These are phyloP conservation scores for Belonocnema kinseyi DNA, from an alignment of 1,140 invertebrate genomes.

Conservation along the genomic window DNA sequence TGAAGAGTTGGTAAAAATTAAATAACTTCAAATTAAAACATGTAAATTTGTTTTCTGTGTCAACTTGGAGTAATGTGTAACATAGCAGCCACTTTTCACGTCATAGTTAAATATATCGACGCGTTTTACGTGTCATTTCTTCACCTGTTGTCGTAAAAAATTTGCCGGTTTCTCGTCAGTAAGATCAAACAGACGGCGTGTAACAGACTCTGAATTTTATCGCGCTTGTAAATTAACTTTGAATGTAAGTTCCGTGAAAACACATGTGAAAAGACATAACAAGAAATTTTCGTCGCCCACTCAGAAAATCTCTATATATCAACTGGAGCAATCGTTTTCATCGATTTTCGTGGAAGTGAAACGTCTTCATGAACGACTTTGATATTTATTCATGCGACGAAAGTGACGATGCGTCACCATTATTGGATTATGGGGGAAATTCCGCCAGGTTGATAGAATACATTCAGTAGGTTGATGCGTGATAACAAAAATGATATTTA, in stretches of 20 bases:
- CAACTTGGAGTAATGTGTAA: too few species aligned
- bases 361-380: neutral
- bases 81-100: too few species aligned
- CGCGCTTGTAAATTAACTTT: neutral
- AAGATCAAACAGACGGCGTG: neutral
- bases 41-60: too few species aligned
- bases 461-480: neutral
- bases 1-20: too few species aligned
- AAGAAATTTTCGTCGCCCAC: neutral
- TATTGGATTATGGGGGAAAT: constrained; percentile 2
- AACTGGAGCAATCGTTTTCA: neutral
- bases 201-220: neutral
- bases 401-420: constrained; percentile 1
- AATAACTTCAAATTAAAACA: too few species aligned
- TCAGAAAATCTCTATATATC: neutral
- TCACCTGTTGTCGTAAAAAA: neutral
- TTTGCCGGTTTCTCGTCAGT: neutral
- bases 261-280: neutral
- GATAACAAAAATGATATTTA: too few species aligned
- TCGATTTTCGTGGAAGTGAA: constrained; percentile 7
- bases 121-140: neutral
- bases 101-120: neutral
- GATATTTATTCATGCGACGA: constrained; percentile 9
- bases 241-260: too few species aligned
- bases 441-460: neutral